Evolutionary conservation across 2,113 vertebrate genomes (phyloP).

Genomic region (Cariama cristata): DNA sequence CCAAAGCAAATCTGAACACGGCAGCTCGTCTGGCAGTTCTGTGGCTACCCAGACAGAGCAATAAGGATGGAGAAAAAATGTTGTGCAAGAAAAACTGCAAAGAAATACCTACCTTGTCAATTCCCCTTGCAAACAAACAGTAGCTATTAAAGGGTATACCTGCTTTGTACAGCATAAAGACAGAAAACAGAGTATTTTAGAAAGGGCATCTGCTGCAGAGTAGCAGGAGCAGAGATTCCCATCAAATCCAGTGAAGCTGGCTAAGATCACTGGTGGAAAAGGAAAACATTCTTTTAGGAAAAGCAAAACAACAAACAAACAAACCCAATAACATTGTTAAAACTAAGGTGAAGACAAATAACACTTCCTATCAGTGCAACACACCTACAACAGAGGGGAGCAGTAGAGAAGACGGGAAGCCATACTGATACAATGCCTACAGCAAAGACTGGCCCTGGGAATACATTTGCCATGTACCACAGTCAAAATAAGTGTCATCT

Average conservation of each 20-base stretch:
- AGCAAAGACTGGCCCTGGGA: background rate
- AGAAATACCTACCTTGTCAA: background rate
- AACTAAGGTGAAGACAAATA: background rate
- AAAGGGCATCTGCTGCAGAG: background rate
- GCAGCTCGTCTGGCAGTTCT: background rate
- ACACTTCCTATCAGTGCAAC: accelerated
- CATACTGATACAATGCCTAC: background rate
- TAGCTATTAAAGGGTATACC: background rate
- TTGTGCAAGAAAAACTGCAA: background rate
- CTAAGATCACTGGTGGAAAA: background rate
- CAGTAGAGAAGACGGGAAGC: background rate
- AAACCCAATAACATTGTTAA: background rate
- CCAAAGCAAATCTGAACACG: background rate
- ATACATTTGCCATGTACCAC: background rate
- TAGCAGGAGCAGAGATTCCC: background rate
- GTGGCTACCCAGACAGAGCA: background rate
- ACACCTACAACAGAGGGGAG: background rate
- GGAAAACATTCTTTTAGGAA: background rate
- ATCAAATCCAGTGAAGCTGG: background rate
- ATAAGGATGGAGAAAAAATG: background rate
- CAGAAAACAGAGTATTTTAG: background rate
- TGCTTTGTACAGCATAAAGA: background rate
- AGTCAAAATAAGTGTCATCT: constrained; percentile 13
- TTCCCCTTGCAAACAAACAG: background rate
- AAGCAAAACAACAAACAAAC: background rate